Evolutionary conservation across 2,797 vertebrate genomes (phyloP).

Genomic region (Poecilia gillii): DNA sequence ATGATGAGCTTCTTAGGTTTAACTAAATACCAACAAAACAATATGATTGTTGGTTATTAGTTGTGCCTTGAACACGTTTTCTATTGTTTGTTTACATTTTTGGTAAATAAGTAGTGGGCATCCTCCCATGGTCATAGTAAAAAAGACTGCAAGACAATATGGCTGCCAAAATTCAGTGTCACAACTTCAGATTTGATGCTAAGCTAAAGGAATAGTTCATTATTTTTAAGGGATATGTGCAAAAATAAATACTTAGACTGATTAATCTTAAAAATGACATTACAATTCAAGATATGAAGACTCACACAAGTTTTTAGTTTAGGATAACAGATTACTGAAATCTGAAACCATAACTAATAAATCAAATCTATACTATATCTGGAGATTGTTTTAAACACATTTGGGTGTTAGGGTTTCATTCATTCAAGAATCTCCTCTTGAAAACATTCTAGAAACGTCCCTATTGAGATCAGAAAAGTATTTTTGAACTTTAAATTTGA

Average conservation of each 20-base stretch:
- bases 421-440: neutral
- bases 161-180: neutral
- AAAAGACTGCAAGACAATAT: neutral
- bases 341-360: neutral
- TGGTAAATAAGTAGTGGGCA: neutral
- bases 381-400: neutral
- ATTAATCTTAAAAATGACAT: neutral
- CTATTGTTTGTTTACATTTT: neutral
- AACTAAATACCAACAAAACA: no score
- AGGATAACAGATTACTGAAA: no score
- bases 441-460: neutral
- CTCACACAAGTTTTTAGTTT: no score
- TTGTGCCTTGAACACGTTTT: neutral
- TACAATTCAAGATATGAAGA: no score
- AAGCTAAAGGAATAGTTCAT: neutral
- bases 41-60: neutral
- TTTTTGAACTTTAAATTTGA: no score
- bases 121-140: neutral
- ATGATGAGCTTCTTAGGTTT: no score
- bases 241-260: neutral
- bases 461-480: neutral
- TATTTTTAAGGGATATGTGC: neutral
- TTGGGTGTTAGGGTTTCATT: neutral
- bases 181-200: neutral
- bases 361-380: neutral